Base-by-base conservation (phyloP, 2,113 vertebrate genomes). In the Gymnarchus niloticus region DNA sequence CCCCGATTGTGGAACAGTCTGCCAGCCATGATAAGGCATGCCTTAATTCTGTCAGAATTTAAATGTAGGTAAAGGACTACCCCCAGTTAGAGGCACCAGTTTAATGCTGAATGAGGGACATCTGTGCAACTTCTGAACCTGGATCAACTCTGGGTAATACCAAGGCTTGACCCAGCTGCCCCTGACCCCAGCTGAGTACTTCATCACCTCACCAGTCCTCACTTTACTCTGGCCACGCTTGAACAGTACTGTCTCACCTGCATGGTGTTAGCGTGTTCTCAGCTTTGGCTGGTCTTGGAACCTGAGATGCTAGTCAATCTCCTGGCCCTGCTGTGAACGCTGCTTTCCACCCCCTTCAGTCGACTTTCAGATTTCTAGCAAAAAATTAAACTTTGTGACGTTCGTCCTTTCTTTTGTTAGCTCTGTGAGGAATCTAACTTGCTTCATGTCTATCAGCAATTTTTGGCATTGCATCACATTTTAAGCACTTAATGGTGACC, bases 391-490 rank as follows among this genome's bases (percentile, higher is more conserved):
- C 33, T 86, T 37, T 76, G 81, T 23, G 48, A 41, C 33, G 7
- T 73, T 41, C 5, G 14, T 7, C 33, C 65, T 37, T 73, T 41
- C 33, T 41, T 73, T 19, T 41, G 65, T 41, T 33, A 41, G 65
- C 28, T 41, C 65, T 73, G 28, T 41, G 65, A 41, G 28, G 61
- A 69, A 69, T 69, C 25, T 33, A 33, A 69, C 61, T 69, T 69
- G 61, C 37, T 69, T 17, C 82, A 37, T 76, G 73, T 49, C n/a
- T 80, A 80, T 80, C 48, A 80, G 76, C 46, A 49, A 80, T 46
- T 80, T n/a, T 80, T 3, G n/a, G 23, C 76, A 2, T 12, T 17
- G 33, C 1, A 2, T 73, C 14, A 2, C 19, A 6, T 73, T 73
- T 73, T 73, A 73, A 6, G 14, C 33, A 33, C 65, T 69, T 37